phyloP scores from a whole-genome alignment of 2,888 invertebrate species.

The Pediacus dermestoides region DNA sequence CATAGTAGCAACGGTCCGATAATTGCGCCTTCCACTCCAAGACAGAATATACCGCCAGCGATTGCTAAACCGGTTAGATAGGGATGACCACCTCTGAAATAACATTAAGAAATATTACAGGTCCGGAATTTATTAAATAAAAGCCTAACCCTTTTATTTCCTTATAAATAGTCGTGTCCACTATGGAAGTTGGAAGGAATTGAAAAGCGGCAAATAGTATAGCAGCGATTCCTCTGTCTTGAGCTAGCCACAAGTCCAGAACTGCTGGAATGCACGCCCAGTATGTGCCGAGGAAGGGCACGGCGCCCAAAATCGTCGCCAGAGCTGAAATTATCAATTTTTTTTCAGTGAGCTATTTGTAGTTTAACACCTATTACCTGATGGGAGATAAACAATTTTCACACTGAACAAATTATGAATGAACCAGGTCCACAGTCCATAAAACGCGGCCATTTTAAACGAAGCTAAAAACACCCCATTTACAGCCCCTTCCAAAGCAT shows the following conservation, averaged over 20 bases:
- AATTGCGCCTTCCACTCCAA: constrained; percentile 95
- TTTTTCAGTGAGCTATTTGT: not conserved
- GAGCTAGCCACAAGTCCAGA: constrained; percentile 90
- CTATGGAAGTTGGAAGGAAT: constrained; percentile 85
- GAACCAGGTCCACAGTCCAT: constrained; percentile 97
- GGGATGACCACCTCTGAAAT: constrained; percentile 71
- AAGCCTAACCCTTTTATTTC: constrained; percentile 88
- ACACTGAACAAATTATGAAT: constrained; percentile 92
- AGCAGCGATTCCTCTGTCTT: constrained; percentile 79
- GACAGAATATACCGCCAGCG: constrained; percentile 96
- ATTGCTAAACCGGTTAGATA: constrained; percentile 96
- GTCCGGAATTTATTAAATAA: too few species aligned
- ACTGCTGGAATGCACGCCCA: constrained; percentile 93
- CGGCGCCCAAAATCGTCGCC: constrained; percentile 90
- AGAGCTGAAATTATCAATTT: constrained; percentile 74
- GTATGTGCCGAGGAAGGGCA: constrained; percentile 94
- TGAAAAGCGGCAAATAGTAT: constrained; percentile 77
- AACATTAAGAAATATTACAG: constrained; percentile 1
- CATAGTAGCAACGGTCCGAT: constrained; percentile 94
- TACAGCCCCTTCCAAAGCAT: constrained; percentile 81
- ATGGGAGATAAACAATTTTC: constrained; percentile 92
- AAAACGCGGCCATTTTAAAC: constrained; percentile 94
- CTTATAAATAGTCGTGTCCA: constrained; percentile 93
- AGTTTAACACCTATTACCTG: constrained; percentile 55
- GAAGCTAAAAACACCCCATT: constrained; percentile 95